phyloP scores from a whole-genome alignment of 2,888 invertebrate species.

The Phorcus lineatus region DNA sequence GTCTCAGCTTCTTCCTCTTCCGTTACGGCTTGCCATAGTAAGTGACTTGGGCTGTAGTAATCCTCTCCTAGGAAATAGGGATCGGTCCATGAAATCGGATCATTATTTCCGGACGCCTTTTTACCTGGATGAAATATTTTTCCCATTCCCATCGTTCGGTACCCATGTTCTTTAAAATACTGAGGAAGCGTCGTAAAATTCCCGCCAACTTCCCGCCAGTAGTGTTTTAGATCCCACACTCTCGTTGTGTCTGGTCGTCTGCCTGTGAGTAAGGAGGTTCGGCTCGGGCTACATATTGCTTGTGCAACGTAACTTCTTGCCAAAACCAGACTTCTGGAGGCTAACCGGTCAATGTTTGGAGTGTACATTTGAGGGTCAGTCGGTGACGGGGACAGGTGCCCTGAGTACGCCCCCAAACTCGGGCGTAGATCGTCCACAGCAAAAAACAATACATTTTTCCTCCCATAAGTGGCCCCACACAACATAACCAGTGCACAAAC shows the following conservation, averaged over 20 bases:
- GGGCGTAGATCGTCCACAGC: slow-evolving; percentile 44
- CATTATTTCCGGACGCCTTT: slow-evolving; percentile 33
- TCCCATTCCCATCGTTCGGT: slow-evolving; percentile 42
- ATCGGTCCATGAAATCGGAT: slow-evolving; percentile 59
- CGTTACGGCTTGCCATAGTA: slow-evolving; percentile 1
- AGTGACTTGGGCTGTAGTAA: not conserved
- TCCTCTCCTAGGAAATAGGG: slow-evolving; percentile 45
- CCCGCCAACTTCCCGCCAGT: slow-evolving; percentile 43
- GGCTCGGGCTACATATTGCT: slow-evolving; percentile 32
- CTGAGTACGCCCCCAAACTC: slow-evolving; percentile 37
- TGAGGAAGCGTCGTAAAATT: slow-evolving; percentile 51
- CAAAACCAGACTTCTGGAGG: slow-evolving; percentile 35
- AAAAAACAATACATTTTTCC: slow-evolving; percentile 46
- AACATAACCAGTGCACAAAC: not conserved
- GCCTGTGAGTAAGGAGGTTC: slow-evolving; percentile 38
- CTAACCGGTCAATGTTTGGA: slow-evolving; percentile 39
- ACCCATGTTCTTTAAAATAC: slow-evolving; percentile 51
- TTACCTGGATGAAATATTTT: slow-evolving; percentile 39
- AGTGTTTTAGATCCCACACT: slow-evolving; percentile 43
- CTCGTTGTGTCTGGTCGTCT: slow-evolving; percentile 48
- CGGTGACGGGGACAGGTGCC: slow-evolving; percentile 43
- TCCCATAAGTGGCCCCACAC: not conserved
- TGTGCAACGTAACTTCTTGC: slow-evolving; percentile 34
- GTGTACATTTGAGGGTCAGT: slow-evolving; percentile 42
- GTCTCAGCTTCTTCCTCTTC: slow-evolving; percentile 77